Conservation (phyloP, 64 coral and sea anemone genomes). For the Montipora foliosa region DNA sequence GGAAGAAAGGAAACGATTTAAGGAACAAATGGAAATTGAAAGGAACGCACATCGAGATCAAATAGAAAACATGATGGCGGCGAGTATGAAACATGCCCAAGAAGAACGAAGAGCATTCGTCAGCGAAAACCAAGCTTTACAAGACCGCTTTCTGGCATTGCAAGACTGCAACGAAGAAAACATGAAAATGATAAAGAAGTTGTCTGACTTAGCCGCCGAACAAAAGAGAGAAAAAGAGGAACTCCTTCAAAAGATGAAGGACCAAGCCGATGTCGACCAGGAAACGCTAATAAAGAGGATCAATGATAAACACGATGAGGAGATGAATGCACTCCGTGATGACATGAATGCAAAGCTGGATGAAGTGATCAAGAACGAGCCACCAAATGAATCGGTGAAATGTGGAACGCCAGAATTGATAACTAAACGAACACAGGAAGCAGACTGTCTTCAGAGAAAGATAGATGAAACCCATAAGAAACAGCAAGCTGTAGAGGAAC, state of each 20-base stretch:
- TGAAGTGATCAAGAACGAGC: background rate
- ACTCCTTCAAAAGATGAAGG: constrained; percentile 2
- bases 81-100: constrained; percentile 16
- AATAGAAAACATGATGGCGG: constrained; percentile 15
- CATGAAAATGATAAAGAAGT: constrained; percentile 12
- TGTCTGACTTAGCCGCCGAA: constrained; percentile 11
- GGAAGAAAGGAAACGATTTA: constrained; percentile 19
- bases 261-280: background rate
- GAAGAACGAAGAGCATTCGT: background rate
- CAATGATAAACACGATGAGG: constrained; percentile 13
- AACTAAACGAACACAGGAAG: background rate
- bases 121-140: constrained; percentile 11
- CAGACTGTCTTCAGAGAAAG: background rate
- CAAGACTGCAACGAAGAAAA: constrained; percentile 12
- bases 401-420: background rate
- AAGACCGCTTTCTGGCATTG: background rate
- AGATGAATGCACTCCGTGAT: background rate
- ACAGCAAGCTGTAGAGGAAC: constrained; percentile 18
- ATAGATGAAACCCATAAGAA: background rate
- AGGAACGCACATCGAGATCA: background rate
- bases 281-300: background rate
- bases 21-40: constrained; percentile 16
- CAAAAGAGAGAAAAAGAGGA: background rate
- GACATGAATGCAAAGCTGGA: background rate
- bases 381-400: background rate